Percentiles rank a stretch among this genome's conserved stretches.
Evolutionary conservation across 2,888 invertebrate genomes (phyloP).

Genomic region (Cacoxenus indagator): DNA sequence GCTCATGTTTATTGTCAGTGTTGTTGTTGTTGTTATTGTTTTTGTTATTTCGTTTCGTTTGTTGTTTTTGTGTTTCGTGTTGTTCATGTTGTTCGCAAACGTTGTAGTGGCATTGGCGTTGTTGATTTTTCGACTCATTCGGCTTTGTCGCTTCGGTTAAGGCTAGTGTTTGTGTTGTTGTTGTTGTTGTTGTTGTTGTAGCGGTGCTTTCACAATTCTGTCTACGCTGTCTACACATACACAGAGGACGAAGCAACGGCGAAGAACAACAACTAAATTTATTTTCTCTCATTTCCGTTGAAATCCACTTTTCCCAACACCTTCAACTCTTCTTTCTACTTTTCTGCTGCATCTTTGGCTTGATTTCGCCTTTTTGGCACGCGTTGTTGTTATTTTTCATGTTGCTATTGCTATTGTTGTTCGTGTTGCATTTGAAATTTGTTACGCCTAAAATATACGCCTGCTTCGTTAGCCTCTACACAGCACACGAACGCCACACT

Average conservation of each 20-base stretch:
- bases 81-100: neutral
- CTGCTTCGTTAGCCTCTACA: too few species aligned
- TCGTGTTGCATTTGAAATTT: neutral
- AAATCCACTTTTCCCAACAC: too few species aligned
- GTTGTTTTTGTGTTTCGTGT: neutral
- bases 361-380: neutral
- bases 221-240: too few species aligned
- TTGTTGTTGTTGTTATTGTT: neutral
- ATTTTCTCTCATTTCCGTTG: too few species aligned
- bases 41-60: neutral
- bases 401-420: neutral
- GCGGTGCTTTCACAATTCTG: too few species aligned
- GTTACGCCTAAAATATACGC: constrained; percentile 7
- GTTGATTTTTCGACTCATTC: neutral
- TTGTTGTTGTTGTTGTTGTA: neutral
- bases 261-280: too few species aligned
- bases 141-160: too few species aligned
- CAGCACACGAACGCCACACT: too few species aligned
- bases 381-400: neutral
- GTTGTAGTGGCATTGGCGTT: neutral
- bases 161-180: too few species aligned
- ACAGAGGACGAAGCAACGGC: too few species aligned
- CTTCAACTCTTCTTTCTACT: too few species aligned
- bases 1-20: neutral
- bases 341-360: neutral